phyloP scores from a whole-genome alignment of 2,888 invertebrate genomes.

The Brachypterus glaber region DNA sequence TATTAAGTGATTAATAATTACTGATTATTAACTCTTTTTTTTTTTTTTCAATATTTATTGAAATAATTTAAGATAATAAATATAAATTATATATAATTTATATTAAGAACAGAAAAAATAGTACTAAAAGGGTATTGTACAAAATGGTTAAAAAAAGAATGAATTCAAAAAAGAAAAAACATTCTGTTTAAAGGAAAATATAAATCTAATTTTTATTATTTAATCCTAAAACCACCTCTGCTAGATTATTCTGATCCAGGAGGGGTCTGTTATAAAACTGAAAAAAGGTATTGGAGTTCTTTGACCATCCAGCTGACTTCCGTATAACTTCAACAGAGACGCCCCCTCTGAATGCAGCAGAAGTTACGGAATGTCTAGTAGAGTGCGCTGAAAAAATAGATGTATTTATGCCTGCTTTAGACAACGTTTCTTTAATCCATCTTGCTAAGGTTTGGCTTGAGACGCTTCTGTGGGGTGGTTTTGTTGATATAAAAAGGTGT shows the following conservation, averaged over 20 bases:
- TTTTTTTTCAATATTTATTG: too few relatives aligned
- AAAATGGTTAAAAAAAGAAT: too few relatives aligned
- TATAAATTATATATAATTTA: too few relatives aligned
- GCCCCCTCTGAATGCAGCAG: slow-evolving; percentile 20
- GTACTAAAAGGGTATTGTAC: too few relatives aligned
- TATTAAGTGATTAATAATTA: too few relatives aligned
- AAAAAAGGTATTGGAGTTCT: slow-evolving; percentile 19
- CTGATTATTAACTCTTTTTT: too few relatives aligned
- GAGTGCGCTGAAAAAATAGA: slow-evolving; percentile 16
- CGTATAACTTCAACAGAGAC: slow-evolving; percentile 18
- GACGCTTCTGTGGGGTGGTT: slow-evolving; percentile 16
- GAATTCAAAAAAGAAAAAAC: too few relatives aligned
- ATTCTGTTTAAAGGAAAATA: too few relatives aligned
- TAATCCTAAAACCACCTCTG: slow-evolving; percentile 8
- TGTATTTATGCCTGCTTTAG: slow-evolving; percentile 20
- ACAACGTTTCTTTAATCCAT: slow-evolving; percentile 21
- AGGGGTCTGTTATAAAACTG: slow-evolving; percentile 16
- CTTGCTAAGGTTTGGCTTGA: slow-evolving; percentile 18
- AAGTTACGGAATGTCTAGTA: slow-evolving; percentile 22
- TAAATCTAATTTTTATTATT: too few relatives aligned
- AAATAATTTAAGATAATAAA: too few relatives aligned
- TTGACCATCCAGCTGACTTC: slow-evolving; percentile 22
- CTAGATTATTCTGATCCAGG: slow-evolving; percentile 7
- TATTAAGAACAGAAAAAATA: too few relatives aligned
- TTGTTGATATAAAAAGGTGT: slow-evolving; percentile 9